Base-by-base conservation (phyloP, 92 coral and sea anemone genomes). In the Paragorgia papillata region DNA sequence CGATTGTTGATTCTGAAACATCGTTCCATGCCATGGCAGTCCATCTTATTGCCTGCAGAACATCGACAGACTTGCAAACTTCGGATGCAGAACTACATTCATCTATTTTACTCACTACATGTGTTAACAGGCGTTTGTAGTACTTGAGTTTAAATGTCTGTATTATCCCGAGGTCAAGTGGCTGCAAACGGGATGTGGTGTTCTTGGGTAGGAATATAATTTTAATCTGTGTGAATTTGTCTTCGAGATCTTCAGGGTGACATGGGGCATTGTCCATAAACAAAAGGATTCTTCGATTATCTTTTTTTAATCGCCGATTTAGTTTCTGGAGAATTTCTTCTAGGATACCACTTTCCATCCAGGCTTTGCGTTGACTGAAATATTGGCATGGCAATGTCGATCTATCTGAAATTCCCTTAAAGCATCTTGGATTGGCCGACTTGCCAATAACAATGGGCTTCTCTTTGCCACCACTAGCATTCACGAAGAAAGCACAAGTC, bases 191-290 rank as follows among this genome's bases (percentile, higher is more conserved):
- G 68, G 75, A 73, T 41, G 82, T 71, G 53, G 67, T 82, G 86
- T 75, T 75, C 64, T 75, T 49, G 39, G 82, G 71, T n/a, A 82
- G 69, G 54, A 82, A 82, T 27, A 64, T 57, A 63, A 65, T 60
- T 64, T 82, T 82, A 49, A 82, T 74, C 27, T 82, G 69, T 29
- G 56, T 31, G 63, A 73, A 82, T 67, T 80, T 80, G 20, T 67
- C 84, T 33, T 69, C 79, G 51, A 80, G 44, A 58, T 80, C 84
- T 80, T 80, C 80, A 17, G 75, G 77, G 60, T 75, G 86, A 65
- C 86, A 76, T 73, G 85, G 86, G 35, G 82, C 70, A 82, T 83
- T 83, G n/a, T n/a, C n/a, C n/a, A n/a, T n/a, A n/a, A n/a, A n/a
- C n/a, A n/a, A n/a, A n/a, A n/a, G n/a, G n/a, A 79, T 82, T 48